Evolutionary conservation across 2,888 invertebrate species (phyloP).

Genomic region (Hofmannophila pseudospretella): DNA sequence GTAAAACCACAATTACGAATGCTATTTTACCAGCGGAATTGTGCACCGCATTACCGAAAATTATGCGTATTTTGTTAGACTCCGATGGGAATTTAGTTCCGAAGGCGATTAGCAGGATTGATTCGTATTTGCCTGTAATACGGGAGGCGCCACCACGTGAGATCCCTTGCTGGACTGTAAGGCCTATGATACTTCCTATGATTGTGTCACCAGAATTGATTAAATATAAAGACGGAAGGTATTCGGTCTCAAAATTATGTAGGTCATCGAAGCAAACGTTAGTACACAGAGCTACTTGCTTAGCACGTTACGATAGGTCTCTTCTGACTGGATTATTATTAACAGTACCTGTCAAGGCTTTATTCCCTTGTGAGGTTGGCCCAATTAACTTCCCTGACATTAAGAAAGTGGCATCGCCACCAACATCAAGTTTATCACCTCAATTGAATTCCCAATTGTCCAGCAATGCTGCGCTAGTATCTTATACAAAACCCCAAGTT

Average conservation of each 20-base stretch:
- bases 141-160: constrained; percentile 25
- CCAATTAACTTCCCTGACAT: background rate
- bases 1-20: constrained; percentile 49
- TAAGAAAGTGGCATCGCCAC: too few relatives aligned
- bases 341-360: constrained; percentile 6
- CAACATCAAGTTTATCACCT: too few relatives aligned
- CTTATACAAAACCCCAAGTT: constrained; percentile 15
- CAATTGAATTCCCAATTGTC: constrained; percentile 2
- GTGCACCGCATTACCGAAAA: constrained; percentile 54
- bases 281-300: background rate
- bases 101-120: constrained; percentile 13
- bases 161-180: constrained; percentile 5
- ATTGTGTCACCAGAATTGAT: constrained; percentile 16
- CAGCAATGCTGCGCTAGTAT: constrained; percentile 25
- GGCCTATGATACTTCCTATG: constrained; percentile 11
- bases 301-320: background rate
- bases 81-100: constrained; percentile 15
- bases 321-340: constrained; percentile 15
- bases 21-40: constrained; percentile 58
- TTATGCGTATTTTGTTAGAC: constrained; percentile 39
- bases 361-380: constrained; percentile 9
- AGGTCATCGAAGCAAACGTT: background rate
- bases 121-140: constrained; percentile 31
- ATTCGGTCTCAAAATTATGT: constrained; percentile 10
- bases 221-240: constrained; percentile 21